Evolutionary conservation across 2,888 invertebrate genomes (phyloP), one percentile per base, ranked within the genome.

Genomic region (Drosophila parthenogenetica): DNA sequence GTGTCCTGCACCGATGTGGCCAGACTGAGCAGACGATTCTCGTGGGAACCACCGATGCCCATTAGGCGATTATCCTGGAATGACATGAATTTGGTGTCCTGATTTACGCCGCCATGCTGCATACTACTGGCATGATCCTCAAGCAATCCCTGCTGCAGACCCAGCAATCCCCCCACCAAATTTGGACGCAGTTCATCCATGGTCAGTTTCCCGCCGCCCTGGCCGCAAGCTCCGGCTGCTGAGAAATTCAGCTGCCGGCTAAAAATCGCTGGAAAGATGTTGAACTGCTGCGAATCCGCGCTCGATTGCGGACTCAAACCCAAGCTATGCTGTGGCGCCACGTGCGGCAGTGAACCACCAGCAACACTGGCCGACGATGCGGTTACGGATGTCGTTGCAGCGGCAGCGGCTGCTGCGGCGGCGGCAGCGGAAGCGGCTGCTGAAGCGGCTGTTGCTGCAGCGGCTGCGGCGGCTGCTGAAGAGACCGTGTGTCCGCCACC

Each of bases 231-330:
- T 67, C 95, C 94, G 40, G 95, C 88, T 55, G 95, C 95, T 53
- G 95, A 95, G 93, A 97, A 97, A 93, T 97, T 97, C 84, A 97
- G 94, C 93, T 97, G 97, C 75, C 97, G 94, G 93, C 97, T 97
- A 93, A 97, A 97, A 91, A 97, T 97, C 70, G 97, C 97, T 88
- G 97, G 97, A 93, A 97, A 97, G 90, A 97, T 97, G 94, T 97
- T 97, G 94, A 97, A 97, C 77, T 90, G 90, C 93, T 97, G 97
- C 91, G 92, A 92, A 73, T 92, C 92, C 54, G 91, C 91, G 48
- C 91, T 91, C 35, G 92, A 92, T 69, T 92, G 91, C 32, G 92
- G 92, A 84, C 92, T 92, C 13, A 92, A 77, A 3, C 92, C 92
- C 32, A 92, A 75, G 62, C 90, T 92, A 54, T 90, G 85, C 4